These are phyloP conservation scores for Beaufortia kweichowensis DNA, from an alignment of 2,113 vertebrate species.

Conservation along the genomic window DNA sequence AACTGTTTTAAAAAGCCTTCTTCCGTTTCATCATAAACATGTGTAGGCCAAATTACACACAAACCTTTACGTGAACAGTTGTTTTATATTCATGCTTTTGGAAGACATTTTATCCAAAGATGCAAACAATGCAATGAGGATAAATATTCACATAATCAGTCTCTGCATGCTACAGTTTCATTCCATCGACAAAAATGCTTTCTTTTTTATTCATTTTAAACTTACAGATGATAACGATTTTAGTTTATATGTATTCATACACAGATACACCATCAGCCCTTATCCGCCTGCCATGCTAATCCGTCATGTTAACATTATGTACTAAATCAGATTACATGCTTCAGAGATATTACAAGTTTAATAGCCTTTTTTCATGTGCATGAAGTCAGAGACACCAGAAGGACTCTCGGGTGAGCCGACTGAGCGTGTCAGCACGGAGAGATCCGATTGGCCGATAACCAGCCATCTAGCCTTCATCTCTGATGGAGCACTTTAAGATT, in stretches of 20 bases:
- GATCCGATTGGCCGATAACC: slow-evolving; percentile 34
- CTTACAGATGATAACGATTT: no score
- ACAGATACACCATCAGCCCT: background rate
- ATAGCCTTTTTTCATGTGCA: slow-evolving; percentile 42
- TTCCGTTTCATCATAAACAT: background rate
- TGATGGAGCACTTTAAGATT: slow-evolving; percentile 22
- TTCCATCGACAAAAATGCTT: no score
- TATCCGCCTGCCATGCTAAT: slow-evolving; percentile 18
- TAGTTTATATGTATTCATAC: background rate
- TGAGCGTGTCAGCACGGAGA: slow-evolving; percentile 18
- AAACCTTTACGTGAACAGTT: background rate
- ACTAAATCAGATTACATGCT: slow-evolving; percentile 48
- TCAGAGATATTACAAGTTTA: slow-evolving; percentile 44
- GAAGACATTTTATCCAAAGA: no score
- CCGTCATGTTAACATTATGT: slow-evolving; percentile 35
- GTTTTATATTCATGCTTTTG: no score
- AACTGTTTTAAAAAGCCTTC: background rate
- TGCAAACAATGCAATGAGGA: no score
- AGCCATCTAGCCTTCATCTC: slow-evolving; percentile 31
- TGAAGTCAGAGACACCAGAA: slow-evolving; percentile 37
- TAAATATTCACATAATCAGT: no score
- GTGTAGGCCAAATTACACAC: background rate
- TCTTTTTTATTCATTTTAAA: no score
- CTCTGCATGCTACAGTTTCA: no score
- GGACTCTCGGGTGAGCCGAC: slow-evolving; percentile 14